Conservation (phyloP, 2,888 invertebrate genomes). For the Microctonus hyperodae region DNA sequence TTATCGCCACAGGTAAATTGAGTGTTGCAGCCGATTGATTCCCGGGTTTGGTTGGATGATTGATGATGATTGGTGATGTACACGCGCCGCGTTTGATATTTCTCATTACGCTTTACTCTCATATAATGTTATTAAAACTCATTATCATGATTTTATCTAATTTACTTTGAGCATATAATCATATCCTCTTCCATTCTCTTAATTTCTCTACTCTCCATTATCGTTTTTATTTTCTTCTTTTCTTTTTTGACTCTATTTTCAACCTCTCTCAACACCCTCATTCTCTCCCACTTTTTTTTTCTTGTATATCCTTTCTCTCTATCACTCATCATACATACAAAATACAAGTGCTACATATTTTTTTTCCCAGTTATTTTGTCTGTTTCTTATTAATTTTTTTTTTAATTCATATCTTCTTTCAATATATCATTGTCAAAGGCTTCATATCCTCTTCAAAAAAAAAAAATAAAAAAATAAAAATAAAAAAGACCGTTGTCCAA, state of each 20-base stretch:
- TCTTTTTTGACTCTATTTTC: background rate
- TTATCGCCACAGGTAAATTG: conserved; percentile 21
- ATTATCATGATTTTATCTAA: background rate
- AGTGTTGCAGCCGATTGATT: conserved; percentile 28
- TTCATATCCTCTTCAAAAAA: background rate
- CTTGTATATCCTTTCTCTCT: background rate
- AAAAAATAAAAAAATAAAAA: background rate
- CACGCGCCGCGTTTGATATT: conserved; percentile 13
- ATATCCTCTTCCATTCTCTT: background rate
- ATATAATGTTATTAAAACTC: background rate
- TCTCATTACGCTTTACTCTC: conserved; percentile 4
- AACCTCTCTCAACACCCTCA: background rate
- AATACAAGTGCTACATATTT: background rate
- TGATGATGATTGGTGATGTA: too few species aligned
- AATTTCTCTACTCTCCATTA: background rate
- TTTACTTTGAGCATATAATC: background rate
- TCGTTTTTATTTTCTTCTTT: background rate
- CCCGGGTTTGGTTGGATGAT: background rate
- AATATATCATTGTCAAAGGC: background rate
- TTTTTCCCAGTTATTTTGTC: background rate
- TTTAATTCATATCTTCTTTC: background rate
- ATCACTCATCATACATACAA: background rate
- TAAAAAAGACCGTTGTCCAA: background rate
- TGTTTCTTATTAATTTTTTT: background rate
- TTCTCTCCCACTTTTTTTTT: background rate